Evolutionary conservation across 2,113 vertebrate genomes (phyloP), one percentile per base, ranked within the genome.

Genomic region (Hydropotes inermis): DNA sequence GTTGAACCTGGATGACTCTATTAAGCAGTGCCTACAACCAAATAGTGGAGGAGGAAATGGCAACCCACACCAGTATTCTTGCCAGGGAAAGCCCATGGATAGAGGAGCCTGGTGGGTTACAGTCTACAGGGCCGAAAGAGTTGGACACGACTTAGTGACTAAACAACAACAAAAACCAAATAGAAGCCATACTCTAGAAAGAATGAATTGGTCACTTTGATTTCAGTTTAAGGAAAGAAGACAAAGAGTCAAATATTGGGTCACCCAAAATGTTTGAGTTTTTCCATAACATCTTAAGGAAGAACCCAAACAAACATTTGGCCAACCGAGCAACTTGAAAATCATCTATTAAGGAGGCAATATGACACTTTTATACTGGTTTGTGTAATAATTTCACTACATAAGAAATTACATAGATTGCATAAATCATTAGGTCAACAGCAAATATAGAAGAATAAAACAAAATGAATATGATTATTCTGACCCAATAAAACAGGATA

Each of bases 351-450:
- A 14, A 36, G 50, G 11, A 92, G 70, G 90, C 76, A 83, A 60
- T 61, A 39, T 4, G 39, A 96, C 39, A 97, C 93, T 79, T 89
- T 81, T 52, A 67, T 39, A 97, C 28, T 39, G 95, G 97, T 96
- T 97, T 91, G 57, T 93, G 36, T 85, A 89, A 95, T 84, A 74
- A 58, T 97, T 98, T 99, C 98, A 98, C 97, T 98, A 96, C 70
- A 55, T 97, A 98, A 98, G 79, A 91, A 98, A 87, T 89, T 21
- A 98, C 83, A 98, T 67, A 79, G 97, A 97, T 96, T 98, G 96
- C 85, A 93, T 92, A 97, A 97, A 85, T 83, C 45, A 94, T 84
- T 43, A 92, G 61, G 57, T 70, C 54, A 83, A 95, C 28, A 87
- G 28, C 27, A 60, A 54, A 82, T 2, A 89, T 74, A 87, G 57